Evolutionary conservation across 2,888 invertebrate species (phyloP).

Genomic region (Plagodis pulveraria): DNA sequence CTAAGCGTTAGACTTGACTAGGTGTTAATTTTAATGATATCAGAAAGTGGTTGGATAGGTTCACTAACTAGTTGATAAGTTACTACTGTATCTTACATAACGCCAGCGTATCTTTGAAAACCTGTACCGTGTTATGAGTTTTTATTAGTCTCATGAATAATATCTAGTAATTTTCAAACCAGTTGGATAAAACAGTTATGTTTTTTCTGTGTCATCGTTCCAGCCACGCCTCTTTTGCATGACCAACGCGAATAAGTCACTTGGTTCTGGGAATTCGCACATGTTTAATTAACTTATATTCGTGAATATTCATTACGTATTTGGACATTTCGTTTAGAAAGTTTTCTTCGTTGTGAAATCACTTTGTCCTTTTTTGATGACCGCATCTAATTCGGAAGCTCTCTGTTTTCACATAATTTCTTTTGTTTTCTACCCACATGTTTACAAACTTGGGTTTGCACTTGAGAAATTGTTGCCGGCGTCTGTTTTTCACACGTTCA

Average conservation of each 20-base stretch:
- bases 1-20: conserved; percentile 52
- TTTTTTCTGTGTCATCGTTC: conserved; percentile 32
- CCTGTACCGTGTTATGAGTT: conserved; percentile 39
- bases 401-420: conserved; percentile 23
- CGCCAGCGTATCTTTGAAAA: conserved; percentile 32
- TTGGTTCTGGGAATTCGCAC: conserved; percentile 29
- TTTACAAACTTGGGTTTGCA: conserved; percentile 9
- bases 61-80: conserved; percentile 34
- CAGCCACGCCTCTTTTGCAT: conserved; percentile 29
- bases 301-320: conserved; percentile 27
- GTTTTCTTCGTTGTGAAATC: conserved; percentile 21
- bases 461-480: conserved; percentile 1
- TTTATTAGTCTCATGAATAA: conserved; percentile 36
- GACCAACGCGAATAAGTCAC: conserved; percentile 24
- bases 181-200: conserved; percentile 33
- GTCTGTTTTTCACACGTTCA: conserved; percentile 1
- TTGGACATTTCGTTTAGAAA: conserved; percentile 16
- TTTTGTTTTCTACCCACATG: conserved; percentile 12
- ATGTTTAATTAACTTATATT: conserved; percentile 22
- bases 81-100: conserved; percentile 36
- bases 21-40: conserved; percentile 62
- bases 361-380: conserved; percentile 23
- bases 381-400: conserved; percentile 21
- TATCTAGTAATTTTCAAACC: conserved; percentile 30
- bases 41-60: conserved; percentile 51